These are phyloP conservation scores for Rhagonycha fulva DNA, from an alignment of 2,888 invertebrate species.

Conservation along the genomic window DNA sequence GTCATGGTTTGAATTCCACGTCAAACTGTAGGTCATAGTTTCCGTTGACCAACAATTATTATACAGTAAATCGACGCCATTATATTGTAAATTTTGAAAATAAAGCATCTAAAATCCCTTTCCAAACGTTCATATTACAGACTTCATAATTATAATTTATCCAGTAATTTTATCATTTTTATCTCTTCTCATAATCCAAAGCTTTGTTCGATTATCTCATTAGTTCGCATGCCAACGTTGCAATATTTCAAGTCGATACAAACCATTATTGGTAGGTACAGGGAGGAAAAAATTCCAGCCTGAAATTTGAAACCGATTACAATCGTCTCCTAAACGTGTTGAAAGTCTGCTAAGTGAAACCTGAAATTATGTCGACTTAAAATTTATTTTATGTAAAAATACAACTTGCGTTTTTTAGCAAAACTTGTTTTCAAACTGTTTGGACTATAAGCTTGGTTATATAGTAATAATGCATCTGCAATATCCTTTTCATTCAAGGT, in stretches of 20 bases:
- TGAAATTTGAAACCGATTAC: neutral
- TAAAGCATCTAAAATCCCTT: too few species aligned
- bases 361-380: neutral
- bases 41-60: too few species aligned
- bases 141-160: neutral
- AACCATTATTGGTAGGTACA: neutral
- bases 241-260: neutral
- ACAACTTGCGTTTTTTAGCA: neutral
- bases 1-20: too few species aligned
- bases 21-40: too few species aligned
- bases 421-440: neutral
- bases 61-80: too few species aligned
- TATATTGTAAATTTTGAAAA: too few species aligned
- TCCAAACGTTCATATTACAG: neutral
- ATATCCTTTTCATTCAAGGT: conserved; percentile 18
- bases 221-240: neutral
- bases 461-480: neutral
- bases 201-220: neutral
- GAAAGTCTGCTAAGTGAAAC: neutral
- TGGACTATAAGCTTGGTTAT: neutral
- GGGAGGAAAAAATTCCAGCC: neutral
- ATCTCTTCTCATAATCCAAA: neutral
- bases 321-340: neutral
- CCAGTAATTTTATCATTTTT: neutral
- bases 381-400: neutral